These are phyloP conservation scores for Propithecus deckenii DNA, from an alignment of 2,797 vertebrate genomes.

Conservation along the genomic window DNA sequence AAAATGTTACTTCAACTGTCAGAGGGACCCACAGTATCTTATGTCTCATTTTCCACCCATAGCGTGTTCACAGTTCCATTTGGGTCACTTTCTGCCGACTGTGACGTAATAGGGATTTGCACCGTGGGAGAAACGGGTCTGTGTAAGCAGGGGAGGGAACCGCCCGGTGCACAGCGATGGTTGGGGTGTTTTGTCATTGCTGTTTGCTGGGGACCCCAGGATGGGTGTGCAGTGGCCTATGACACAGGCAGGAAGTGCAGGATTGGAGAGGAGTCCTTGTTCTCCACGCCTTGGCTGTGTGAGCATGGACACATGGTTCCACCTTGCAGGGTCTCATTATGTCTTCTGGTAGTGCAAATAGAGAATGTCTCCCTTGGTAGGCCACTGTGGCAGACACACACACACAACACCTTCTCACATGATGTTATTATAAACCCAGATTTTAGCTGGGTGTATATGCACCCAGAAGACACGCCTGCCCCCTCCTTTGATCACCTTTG, in stretches of 20 bases:
- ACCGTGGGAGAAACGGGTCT: background rate
- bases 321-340: fast-evolving
- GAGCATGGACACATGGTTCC: fast-evolving
- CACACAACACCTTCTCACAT: background rate
- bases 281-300: background rate
- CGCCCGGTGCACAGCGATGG: fast-evolving
- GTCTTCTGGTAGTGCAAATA: background rate
- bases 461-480: fast-evolving
- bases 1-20: slow-evolving; percentile 65
- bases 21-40: slow-evolving; percentile 59
- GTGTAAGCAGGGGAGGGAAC: fast-evolving
- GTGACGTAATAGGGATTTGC: background rate
- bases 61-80: slow-evolving; percentile 12
- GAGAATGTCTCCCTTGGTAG: fast-evolving
- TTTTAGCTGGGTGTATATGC: too few species aligned
- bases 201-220: background rate
- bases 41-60: slow-evolving; percentile 49
- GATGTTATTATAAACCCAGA: fast-evolving
- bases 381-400: fast-evolving
- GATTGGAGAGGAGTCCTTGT: background rate
- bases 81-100: background rate
- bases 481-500: background rate
- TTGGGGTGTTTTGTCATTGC: background rate
- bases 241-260: fast-evolving
- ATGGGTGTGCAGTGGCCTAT: fast-evolving